Conservation (phyloP, 1,140 invertebrate species). For the Gryllus bimaculatus region DNA sequence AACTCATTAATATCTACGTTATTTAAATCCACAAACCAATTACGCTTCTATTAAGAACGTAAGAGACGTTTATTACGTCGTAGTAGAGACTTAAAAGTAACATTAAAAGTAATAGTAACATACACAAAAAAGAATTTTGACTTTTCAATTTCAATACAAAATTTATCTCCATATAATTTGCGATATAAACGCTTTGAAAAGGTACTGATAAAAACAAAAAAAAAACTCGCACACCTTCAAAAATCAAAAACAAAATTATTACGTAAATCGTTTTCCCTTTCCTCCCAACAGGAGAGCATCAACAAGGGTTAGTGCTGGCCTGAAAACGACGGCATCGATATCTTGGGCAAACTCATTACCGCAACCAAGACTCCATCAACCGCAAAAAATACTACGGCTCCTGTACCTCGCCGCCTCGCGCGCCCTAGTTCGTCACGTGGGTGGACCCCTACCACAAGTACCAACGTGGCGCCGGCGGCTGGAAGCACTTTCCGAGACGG, state of each 20-base stretch:
- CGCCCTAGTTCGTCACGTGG: conserved; percentile 27
- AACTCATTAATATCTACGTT: no score
- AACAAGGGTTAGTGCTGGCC: background rate
- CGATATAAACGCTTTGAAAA: background rate
- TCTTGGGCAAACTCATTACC: conserved; percentile 45
- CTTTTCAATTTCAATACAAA: no score
- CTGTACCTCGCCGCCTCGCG: conserved; percentile 34
- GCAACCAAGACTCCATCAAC: conserved; percentile 41
- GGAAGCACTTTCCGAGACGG: conserved; percentile 30
- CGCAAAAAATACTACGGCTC: conserved; percentile 36
- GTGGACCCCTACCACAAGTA: background rate
- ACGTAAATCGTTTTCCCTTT: no score
- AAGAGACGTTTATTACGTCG: no score
- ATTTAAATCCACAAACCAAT: no score
- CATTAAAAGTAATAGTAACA: no score
- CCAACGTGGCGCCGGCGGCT: conserved; percentile 26
- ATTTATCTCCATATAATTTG: background rate
- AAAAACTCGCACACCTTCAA: background rate
- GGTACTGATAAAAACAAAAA: background rate
- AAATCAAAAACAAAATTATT: background rate
- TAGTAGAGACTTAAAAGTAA: no score
- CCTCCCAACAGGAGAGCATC: background rate
- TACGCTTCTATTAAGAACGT: no score
- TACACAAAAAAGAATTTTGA: no score
- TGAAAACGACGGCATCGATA: conserved; percentile 30